These are phyloP conservation scores for Drosophila truncata DNA, from an alignment of 1,140 invertebrate genomes.

Conservation along the genomic window DNA sequence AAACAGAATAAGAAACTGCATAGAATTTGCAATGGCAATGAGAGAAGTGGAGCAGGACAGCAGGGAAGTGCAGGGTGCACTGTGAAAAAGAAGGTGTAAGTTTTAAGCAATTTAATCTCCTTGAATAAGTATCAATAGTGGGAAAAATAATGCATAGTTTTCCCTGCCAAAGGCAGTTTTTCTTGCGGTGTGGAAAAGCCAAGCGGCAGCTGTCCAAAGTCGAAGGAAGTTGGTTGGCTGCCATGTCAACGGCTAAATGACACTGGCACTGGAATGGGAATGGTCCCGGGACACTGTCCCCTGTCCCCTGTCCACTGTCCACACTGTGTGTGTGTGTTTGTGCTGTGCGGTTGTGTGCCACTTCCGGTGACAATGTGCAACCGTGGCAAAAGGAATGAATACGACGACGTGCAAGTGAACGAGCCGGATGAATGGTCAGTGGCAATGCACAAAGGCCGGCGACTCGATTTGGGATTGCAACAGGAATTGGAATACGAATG, in stretches of 20 bases:
- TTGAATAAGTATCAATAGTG: not conserved
- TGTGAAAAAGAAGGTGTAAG: not conserved
- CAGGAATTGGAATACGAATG: conserved; percentile 41
- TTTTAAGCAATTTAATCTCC: not conserved
- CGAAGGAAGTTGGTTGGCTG: conserved; percentile 60
- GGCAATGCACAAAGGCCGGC: conserved; percentile 65
- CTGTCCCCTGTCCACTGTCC: conserved; percentile 10
- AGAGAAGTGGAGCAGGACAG: conserved; percentile 31
- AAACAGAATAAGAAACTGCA: conserved; percentile 61
- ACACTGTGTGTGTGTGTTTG: conserved; percentile 9
- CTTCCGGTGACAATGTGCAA: conserved; percentile 81
- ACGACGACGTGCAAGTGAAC: conserved; percentile 61
- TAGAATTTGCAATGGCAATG: conserved; percentile 59
- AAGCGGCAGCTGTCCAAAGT: conserved; percentile 60
- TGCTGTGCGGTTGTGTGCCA: conserved; percentile 59
- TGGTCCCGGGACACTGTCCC: conserved; percentile 20
- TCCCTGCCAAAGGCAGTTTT: not conserved
- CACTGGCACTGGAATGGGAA: conserved; percentile 38
- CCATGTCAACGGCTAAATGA: conserved; percentile 74
- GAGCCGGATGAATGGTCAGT: conserved; percentile 71
- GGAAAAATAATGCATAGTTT: not conserved
- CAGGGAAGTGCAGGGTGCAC: conserved; percentile 9
- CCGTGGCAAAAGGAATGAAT: conserved; percentile 67
- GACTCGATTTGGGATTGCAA: conserved; percentile 56
- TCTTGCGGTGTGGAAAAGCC: not conserved